phyloP scores from a whole-genome alignment of 30 jellyfish, hydroid and myxozoan species.

The Hydractinia echinata region DNA sequence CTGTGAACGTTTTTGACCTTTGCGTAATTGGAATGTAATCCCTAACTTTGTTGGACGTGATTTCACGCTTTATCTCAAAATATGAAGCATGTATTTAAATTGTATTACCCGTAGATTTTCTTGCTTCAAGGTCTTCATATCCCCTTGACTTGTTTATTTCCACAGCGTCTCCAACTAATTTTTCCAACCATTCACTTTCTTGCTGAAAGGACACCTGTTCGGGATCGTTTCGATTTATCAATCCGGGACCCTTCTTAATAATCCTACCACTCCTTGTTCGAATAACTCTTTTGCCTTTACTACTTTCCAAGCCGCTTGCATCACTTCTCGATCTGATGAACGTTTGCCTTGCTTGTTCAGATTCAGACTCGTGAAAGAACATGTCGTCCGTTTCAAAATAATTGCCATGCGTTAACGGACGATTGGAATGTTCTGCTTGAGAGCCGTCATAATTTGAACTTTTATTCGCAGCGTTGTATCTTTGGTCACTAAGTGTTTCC shows the following conservation, averaged over 20 bases:
- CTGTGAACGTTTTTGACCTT: too few relatives aligned
- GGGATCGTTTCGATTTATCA: slow-evolving; percentile 31
- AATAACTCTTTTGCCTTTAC: not conserved
- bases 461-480: not conserved
- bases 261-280: slow-evolving; percentile 10
- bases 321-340: slow-evolving; percentile 13
- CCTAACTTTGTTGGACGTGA: too few relatives aligned
- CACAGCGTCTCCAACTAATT: slow-evolving; percentile 18
- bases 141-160: not conserved
- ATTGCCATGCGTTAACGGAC: too few relatives aligned
- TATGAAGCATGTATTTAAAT: too few relatives aligned
- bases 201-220: slow-evolving; percentile 24
- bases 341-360: slow-evolving; percentile 2
- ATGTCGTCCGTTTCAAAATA: not conserved
- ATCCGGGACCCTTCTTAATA: slow-evolving; percentile 9
- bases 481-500: not conserved
- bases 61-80: too few relatives aligned
- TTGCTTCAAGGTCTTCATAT: not conserved
- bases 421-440: not conserved
- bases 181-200: slow-evolving; percentile 24
- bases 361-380: not conserved
- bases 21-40: too few relatives aligned
- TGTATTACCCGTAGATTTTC: not conserved
- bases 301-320: not conserved
- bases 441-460: not conserved